Percentiles rank a stretch among this genome's conserved stretches.
Conservation (phyloP, 1,140 invertebrate genomes). For the Laodelphax striatellus region DNA sequence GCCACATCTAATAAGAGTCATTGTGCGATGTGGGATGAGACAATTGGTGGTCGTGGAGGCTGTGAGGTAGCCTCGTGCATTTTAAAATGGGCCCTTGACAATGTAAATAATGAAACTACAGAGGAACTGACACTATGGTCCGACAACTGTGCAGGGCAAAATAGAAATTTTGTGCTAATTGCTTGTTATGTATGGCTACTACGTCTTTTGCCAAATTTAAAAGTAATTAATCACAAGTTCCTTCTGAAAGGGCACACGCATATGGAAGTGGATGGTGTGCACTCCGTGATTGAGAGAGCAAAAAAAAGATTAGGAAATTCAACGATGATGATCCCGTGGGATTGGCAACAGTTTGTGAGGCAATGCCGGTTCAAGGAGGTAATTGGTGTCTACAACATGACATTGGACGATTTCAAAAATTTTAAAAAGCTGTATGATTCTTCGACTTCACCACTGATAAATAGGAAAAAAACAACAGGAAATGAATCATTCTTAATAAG, state of each 20-base stretch:
- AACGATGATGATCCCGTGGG: slow-evolving; percentile 2
- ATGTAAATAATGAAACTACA: neutral
- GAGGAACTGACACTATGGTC: slow-evolving; percentile 9
- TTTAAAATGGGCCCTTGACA: slow-evolving; percentile 7
- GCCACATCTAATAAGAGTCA: slow-evolving; percentile 1
- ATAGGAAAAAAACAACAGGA: neutral
- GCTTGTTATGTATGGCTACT: slow-evolving; percentile 9
- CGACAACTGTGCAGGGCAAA: slow-evolving; percentile 13
- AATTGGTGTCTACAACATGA: slow-evolving; percentile 1
- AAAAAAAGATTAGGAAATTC: slow-evolving; percentile 3
- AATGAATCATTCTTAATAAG: neutral
- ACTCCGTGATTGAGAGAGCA: slow-evolving; percentile 9
- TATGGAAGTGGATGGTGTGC: slow-evolving; percentile 12
- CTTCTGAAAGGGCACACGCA: slow-evolving; percentile 11
- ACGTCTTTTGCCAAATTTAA: slow-evolving; percentile 5
- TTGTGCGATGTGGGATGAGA: slow-evolving; percentile 12
- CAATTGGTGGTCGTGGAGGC: slow-evolving; percentile 9
- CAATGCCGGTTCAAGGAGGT: neutral
- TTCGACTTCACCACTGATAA: neutral
- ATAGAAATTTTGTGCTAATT: slow-evolving; percentile 11
- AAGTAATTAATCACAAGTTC: slow-evolving; percentile 12
- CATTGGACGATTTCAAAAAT: slow-evolving; percentile 9
- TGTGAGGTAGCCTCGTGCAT: slow-evolving; percentile 12
- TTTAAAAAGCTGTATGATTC: slow-evolving; percentile 2
- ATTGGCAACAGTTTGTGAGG: slow-evolving; percentile 9